phyloP scores from a whole-genome alignment of 2,113 vertebrate genomes.

The Ailurus styani region DNA sequence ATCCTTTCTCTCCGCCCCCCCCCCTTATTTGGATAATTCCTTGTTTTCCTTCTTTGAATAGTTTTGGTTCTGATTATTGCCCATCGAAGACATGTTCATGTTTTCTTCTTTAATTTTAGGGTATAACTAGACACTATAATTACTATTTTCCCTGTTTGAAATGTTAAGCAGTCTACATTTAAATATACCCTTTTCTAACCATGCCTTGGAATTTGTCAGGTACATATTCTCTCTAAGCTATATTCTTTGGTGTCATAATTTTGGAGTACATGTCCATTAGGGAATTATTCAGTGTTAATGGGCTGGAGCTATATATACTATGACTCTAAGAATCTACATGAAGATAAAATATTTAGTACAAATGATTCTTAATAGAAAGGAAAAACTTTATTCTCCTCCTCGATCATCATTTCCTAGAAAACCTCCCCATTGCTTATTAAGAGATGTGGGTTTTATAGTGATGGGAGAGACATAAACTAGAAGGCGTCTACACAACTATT shows the following conservation, averaged over 20 bases:
- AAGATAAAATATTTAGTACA: background rate
- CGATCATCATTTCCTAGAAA: background rate
- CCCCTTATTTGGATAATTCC: background rate
- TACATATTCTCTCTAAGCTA: background rate
- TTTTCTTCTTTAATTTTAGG: background rate
- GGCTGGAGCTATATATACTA: background rate
- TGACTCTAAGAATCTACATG: background rate
- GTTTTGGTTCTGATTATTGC: background rate
- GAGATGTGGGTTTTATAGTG: background rate
- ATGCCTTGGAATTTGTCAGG: background rate
- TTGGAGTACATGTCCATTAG: background rate
- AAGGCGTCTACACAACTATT: background rate
- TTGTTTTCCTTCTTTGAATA: background rate
- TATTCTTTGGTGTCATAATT: background rate
- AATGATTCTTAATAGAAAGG: background rate
- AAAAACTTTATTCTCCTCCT: background rate
- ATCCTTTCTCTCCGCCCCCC: fast-evolving
- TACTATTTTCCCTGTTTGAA: background rate
- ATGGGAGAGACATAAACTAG: background rate
- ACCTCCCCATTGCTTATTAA: background rate
- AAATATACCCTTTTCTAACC: background rate
- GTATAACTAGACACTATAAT: background rate
- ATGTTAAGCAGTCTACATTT: background rate
- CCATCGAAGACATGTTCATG: background rate
- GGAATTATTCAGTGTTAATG: background rate